Conservation (phyloP, 2,888 invertebrate species). For the Microctonus hyperodae region DNA sequence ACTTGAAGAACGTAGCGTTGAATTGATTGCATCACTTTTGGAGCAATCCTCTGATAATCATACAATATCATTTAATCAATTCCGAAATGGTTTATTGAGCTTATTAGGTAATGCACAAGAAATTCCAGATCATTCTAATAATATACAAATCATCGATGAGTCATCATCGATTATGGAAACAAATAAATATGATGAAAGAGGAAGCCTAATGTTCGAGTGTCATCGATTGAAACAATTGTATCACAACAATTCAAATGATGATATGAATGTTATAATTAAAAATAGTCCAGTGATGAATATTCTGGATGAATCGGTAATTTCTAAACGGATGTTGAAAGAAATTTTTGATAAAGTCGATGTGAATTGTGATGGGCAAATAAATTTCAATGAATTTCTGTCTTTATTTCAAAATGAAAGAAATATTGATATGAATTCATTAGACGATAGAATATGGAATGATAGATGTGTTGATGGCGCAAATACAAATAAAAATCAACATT, state of each 20-base stretch:
- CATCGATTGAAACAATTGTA: conserved; percentile 6
- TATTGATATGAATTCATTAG: conserved; percentile 44
- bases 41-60: conserved; percentile 55
- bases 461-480: conserved; percentile 40
- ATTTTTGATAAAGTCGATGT: conserved; percentile 72
- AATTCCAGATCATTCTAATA: conserved; percentile 17
- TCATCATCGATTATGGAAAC: neutral
- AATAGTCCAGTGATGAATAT: neutral
- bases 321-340: conserved; percentile 65
- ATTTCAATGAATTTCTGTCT: conserved; percentile 72
- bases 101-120: conserved; percentile 69
- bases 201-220: neutral
- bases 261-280: neutral
- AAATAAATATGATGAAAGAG: conserved; percentile 3
- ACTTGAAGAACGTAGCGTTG: conserved; percentile 74
- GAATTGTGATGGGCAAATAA: conserved; percentile 71
- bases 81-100: conserved; percentile 77
- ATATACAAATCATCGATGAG: conserved; percentile 24
- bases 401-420: conserved; percentile 67
- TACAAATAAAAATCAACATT: conserved; percentile 25
- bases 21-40: conserved; percentile 44
- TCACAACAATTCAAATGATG: neutral
- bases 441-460: conserved; percentile 45
- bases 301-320: conserved; percentile 1
- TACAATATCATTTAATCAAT: conserved; percentile 75